These are phyloP conservation scores for Pseudococcus viburni DNA, from an alignment of 2,888 invertebrate genomes.

Conservation along the genomic window DNA sequence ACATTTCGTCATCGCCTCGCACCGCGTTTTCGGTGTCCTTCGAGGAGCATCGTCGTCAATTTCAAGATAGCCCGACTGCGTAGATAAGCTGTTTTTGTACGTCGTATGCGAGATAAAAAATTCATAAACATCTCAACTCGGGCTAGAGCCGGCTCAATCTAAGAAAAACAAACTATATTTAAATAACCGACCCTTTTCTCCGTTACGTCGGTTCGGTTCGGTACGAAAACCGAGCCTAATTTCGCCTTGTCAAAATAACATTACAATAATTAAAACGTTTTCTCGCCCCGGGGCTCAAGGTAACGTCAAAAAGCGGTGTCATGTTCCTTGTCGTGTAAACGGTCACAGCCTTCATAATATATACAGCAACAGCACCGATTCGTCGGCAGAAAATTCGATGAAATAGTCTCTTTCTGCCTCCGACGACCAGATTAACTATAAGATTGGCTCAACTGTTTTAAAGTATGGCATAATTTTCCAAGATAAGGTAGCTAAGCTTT, in stretches of 20 bases:
- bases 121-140: slow-evolving; percentile 34
- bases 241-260: slow-evolving; percentile 21
- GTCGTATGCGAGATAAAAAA: slow-evolving; percentile 11
- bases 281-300: slow-evolving; percentile 26
- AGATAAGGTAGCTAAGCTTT: not conserved
- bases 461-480: not conserved
- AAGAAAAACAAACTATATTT: slow-evolving; percentile 19
- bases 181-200: not conserved
- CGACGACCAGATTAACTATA: not conserved
- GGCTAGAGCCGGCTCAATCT: not conserved
- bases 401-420: not conserved
- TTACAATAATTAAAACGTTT: slow-evolving; percentile 43
- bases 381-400: not conserved
- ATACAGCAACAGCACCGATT: not conserved
- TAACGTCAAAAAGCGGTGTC: not conserved
- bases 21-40: not conserved
- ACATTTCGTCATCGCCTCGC: not conserved
- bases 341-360: not conserved
- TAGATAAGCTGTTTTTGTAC: slow-evolving; percentile 30
- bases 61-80: not conserved
- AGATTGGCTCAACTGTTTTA: not conserved
- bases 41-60: not conserved
- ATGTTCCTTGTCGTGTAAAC: not conserved
- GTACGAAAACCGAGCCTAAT: slow-evolving; percentile 2
- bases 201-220: not conserved